A percentile compares a stretch with the other conserved stretches of the same genome.
Conservation (phyloP, 2,113 vertebrate genomes). For the Python bivittatus region DNA sequence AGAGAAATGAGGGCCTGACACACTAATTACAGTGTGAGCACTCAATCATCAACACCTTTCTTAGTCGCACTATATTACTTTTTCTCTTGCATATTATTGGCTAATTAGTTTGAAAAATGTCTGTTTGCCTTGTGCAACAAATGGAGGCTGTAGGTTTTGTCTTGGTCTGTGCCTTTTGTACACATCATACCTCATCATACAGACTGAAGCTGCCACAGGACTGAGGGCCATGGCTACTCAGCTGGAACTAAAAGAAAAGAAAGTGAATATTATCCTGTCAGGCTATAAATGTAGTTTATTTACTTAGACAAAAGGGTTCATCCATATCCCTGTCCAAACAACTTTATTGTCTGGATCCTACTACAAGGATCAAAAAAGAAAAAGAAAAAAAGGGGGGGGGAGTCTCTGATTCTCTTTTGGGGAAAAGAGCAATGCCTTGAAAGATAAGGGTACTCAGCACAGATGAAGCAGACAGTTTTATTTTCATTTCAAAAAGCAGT, state of each 20-base stretch:
- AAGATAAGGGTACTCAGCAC: constrained; percentile 85
- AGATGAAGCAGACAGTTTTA: constrained; percentile 86
- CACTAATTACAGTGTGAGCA: constrained; percentile 98
- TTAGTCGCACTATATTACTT: constrained; percentile 92
- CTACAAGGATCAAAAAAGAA: constrained; percentile 80
- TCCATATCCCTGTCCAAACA: constrained; percentile 94
- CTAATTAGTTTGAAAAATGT: constrained; percentile 99
- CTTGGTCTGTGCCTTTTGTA: constrained; percentile 85
- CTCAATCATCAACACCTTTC: constrained; percentile 99
- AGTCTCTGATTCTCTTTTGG: constrained; percentile 80
- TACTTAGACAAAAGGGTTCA: constrained; percentile 96
- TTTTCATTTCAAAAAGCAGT: constrained; percentile 89
- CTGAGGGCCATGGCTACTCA: constrained; percentile 85
- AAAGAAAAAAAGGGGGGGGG: constrained; percentile 27
- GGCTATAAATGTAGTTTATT: constrained; percentile 94
- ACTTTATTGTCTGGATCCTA: constrained; percentile 90
- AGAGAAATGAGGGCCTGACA: constrained; percentile 95
- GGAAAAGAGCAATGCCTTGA: constrained; percentile 81
- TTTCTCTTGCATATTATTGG: constrained; percentile 97
- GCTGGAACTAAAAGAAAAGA: constrained; percentile 90
- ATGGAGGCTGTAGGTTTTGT: constrained; percentile 86
- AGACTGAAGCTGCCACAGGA: constrained; percentile 78
- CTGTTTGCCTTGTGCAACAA: constrained; percentile 94
- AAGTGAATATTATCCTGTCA: constrained; percentile 95
- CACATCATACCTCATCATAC: constrained; percentile 86